Conservation (phyloP, 2,888 invertebrate species). For the Rhamnusium bicolor region DNA sequence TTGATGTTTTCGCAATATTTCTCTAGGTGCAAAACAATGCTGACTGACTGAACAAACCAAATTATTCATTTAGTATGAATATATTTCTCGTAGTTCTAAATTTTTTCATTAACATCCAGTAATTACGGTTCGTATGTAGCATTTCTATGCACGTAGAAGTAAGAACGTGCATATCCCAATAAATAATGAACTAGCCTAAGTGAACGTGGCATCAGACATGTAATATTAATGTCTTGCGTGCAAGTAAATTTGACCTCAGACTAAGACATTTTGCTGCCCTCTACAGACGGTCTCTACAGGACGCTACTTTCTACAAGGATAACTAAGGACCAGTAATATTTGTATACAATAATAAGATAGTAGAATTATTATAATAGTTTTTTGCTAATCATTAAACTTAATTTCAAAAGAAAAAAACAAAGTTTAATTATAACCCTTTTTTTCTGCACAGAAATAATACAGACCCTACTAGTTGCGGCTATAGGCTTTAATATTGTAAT, state of each 20-base stretch:
- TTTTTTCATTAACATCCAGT: not conserved
- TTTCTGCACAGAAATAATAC: no score
- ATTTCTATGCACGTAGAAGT: not conserved
- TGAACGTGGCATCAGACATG: slow-evolving; percentile 57
- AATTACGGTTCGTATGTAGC: not conserved
- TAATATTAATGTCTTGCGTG: slow-evolving; percentile 54
- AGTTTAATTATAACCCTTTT: no score
- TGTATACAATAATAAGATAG: no score
- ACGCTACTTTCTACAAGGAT: not conserved
- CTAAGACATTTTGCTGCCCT: slow-evolving; percentile 38
- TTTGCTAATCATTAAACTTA: no score
- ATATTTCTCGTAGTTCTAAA: not conserved
- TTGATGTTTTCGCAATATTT: not conserved
- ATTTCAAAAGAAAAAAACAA: no score
- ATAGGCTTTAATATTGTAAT: no score
- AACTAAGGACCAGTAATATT: not conserved
- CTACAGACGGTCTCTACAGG: no score
- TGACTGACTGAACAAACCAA: not conserved
- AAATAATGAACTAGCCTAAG: slow-evolving; percentile 55
- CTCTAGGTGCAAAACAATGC: not conserved
- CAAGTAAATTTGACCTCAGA: slow-evolving; percentile 57
- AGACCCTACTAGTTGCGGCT: no score
- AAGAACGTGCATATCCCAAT: slow-evolving; percentile 36
- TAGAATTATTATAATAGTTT: no score
- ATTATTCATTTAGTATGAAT: not conserved